Base-by-base conservation (phyloP, 30 jellyfish, hydroid and myxozoan species). In the Nemopilema nomurai region DNA sequence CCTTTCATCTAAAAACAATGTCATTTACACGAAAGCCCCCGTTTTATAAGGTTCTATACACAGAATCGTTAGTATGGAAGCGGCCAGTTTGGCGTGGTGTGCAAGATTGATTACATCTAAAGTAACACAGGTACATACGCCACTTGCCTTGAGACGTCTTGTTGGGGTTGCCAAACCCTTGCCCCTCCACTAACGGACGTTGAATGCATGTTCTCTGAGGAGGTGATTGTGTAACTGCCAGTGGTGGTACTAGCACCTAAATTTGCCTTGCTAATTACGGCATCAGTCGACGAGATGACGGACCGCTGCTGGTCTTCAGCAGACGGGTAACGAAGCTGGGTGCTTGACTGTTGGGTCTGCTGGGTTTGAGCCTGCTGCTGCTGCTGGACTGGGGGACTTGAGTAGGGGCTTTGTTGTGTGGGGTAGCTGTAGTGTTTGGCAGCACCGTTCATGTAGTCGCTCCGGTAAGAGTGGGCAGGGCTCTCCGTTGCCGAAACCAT, bases 161-260 rank as follows among this genome's bases (percentile, higher is more conserved):
- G 97, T 62, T 90, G 97, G 53, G 97, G 97, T 83, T 90, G 97
- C 97, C 97, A 90, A 8, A 90, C 97, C 49, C 97, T 77, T 50
- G 87, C 86, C 7, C 89, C 90, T 26, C 91, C 91, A 72, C 83
- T 83, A 65, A 50, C 73, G 63, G 96, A 70, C 57, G 96, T 33
- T 16, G 96, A 87, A 69, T 87, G 96, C 96, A 87, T 87, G 86
- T 80, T 87, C 72, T 87, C 96, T 21, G 89, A 62, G 25, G 91
- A 52, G 4, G 91, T 20, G 78, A 83, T 83, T 27, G 96, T 81
- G 67, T 87, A 87, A 65, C 91, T 87, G 27, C 87, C 85, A 16
- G 91, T 78, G 19, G 91, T 79, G 51, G 96, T 87, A 70, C 51
- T 87, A 25, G 71, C 75, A 25, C 88, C 90, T 21, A 84, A 51